Conservation (phyloP, 2,888 invertebrate genomes). For the Orthonevra nobilis region DNA sequence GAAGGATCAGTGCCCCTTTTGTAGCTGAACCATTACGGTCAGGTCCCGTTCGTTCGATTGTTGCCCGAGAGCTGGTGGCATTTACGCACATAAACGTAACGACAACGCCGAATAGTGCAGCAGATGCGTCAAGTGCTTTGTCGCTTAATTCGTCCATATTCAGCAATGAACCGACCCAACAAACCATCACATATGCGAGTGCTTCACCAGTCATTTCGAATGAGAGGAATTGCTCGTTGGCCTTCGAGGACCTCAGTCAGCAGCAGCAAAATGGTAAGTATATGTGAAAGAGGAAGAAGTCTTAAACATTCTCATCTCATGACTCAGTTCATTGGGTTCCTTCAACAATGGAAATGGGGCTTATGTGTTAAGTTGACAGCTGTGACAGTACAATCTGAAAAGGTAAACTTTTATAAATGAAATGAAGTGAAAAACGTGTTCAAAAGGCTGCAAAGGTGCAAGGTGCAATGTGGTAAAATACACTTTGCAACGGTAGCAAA, state of each 20-base stretch:
- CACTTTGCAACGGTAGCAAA: too few relatives aligned
- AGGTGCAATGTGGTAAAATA: too few relatives aligned
- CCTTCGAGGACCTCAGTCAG: constrained; percentile 76
- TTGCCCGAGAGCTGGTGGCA: constrained; percentile 70
- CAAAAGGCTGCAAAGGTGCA: too few relatives aligned
- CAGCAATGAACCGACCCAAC: constrained; percentile 14
- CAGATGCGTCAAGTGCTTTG: constrained; percentile 25
- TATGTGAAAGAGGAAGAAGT: not conserved
- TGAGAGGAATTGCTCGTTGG: constrained; percentile 75
- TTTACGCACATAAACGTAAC: constrained; percentile 47
- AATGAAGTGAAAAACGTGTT: too few relatives aligned
- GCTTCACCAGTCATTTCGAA: constrained; percentile 72
- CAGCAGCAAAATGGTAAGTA: constrained; percentile 48
- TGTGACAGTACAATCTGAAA: too few relatives aligned
- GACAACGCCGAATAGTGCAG: constrained; percentile 20
- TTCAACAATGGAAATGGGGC: too few relatives aligned
- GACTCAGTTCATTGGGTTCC: too few relatives aligned
- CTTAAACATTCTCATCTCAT: too few relatives aligned
- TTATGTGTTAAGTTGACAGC: too few relatives aligned
- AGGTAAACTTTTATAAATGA: too few relatives aligned
- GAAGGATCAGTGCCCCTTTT: not conserved
- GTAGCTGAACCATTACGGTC: constrained; percentile 64
- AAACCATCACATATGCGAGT: constrained; percentile 73
- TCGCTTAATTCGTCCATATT: constrained; percentile 22
- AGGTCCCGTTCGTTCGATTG: constrained; percentile 73